Conservation (phyloP, 2,888 invertebrate genomes). For the Sisyra terminalis region DNA sequence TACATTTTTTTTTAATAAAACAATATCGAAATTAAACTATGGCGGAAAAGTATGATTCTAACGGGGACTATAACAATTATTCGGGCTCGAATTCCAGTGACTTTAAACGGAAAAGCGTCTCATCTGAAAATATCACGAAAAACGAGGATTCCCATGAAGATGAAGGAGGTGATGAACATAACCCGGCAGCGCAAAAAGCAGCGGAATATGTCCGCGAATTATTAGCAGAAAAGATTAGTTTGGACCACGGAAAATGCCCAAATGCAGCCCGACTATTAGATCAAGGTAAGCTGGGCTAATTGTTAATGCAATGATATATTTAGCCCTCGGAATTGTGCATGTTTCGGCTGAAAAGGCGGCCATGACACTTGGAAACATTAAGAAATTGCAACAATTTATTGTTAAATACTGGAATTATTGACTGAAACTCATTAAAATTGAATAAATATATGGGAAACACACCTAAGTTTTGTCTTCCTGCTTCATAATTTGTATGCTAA, state of each 20-base stretch:
- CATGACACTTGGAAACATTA: neutral
- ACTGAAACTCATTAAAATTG: too few species aligned
- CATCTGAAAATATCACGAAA: slow-evolving; percentile 14
- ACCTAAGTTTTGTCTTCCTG: too few species aligned
- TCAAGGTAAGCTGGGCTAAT: slow-evolving; percentile 36
- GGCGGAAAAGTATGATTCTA: slow-evolving; percentile 25
- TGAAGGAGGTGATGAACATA: slow-evolving; percentile 32
- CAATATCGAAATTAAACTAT: slow-evolving; percentile 13
- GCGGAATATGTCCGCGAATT: slow-evolving; percentile 63
- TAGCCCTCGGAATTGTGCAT: neutral
- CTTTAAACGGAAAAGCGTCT: slow-evolving; percentile 21
- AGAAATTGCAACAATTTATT: too few species aligned
- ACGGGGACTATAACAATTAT: slow-evolving; percentile 19
- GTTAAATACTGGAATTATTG: too few species aligned
- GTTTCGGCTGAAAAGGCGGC: neutral
- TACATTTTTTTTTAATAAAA: too few species aligned
- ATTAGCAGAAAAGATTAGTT: slow-evolving; percentile 48
- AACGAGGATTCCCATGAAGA: slow-evolving; percentile 24
- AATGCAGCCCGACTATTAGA: slow-evolving; percentile 54
- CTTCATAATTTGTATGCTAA: too few species aligned
- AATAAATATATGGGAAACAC: too few species aligned
- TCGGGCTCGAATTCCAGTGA: slow-evolving; percentile 20
- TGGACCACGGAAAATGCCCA: slow-evolving; percentile 50
- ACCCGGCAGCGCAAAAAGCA: slow-evolving; percentile 50
- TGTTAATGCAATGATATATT: too few species aligned